Base-by-base conservation (phyloP, 2,113 vertebrate genomes). In the Anser brachyrhynchus region DNA sequence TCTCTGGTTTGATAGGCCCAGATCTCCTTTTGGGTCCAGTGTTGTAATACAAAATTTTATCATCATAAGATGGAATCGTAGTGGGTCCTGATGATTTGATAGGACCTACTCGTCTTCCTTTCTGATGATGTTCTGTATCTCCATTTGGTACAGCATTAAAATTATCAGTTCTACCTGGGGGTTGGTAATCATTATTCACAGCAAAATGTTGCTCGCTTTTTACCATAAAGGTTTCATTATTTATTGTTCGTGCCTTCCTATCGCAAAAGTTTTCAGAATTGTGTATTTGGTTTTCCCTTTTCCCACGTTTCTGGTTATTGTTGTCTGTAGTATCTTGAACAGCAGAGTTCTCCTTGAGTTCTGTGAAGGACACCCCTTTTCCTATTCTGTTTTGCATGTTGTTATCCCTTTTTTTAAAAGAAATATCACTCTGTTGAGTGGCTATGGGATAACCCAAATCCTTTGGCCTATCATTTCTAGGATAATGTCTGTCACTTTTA, bases 61-160 rank as follows among this genome's bases (percentile, higher is more conserved):
- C 98, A 92, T 99, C 98, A 84, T 97, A 98, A 89, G 95, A 77
- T 20, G 94, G 58, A 67, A 96, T 49, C 0, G 49, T 21, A 67
- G 97, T 74, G 65, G 98, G 93, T 93, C 93, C 97, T 91, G 97
- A 96, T 4, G 98, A 97, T 96, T 99, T 99, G 94, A 99, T 99
- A 58, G 99, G 99, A 89, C 99, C 99, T 83, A 98, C 98, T 95
- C 99, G 98, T 97, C 98, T 99, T 93, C 98, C 98, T 93, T 97
- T 98, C 80, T 93, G 95, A 69, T 97, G 95, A 89, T 98, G 97
- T 54, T 99, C 99, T 58, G 96, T 61, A 84, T 99, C 98, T 82
- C 99, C 99, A 87, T 99, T 99, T 93, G 98, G 98, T 91, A 99
- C 82, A 96, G 95, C 94, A 95, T 94, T 97, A 92, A 98, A 96